phyloP scores from a whole-genome alignment of 2,113 vertebrate species.

The Phaetusa simplex region DNA sequence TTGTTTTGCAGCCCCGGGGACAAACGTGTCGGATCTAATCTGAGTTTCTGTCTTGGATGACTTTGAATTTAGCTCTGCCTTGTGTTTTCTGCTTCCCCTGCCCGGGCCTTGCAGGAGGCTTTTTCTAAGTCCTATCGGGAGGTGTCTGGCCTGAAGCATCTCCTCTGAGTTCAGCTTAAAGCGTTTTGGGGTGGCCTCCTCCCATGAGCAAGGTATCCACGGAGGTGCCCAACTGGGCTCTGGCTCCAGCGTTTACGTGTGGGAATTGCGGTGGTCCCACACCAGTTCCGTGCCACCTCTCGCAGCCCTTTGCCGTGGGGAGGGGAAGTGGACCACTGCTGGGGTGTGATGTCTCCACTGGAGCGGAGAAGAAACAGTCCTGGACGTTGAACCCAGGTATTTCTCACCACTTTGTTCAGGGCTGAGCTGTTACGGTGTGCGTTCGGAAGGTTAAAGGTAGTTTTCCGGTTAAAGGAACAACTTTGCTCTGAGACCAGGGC shows the following conservation, averaged over 20 bases:
- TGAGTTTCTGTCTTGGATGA: not conserved
- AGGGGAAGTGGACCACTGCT: fast-evolving
- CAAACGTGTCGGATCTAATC: not conserved
- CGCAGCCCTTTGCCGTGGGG: fast-evolving
- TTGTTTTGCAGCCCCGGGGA: not conserved
- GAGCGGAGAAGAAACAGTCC: not conserved
- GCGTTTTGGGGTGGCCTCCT: not conserved
- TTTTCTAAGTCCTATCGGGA: fast-evolving
- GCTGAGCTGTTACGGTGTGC: not conserved
- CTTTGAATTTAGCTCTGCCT: not conserved
- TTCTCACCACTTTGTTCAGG: not conserved
- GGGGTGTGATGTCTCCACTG: fast-evolving
- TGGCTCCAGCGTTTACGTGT: not conserved
- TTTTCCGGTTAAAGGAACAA: not conserved
- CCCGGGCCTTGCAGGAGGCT: not conserved
- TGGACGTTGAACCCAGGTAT: fast-evolving
- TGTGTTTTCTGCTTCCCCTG: not conserved
- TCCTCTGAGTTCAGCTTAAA: not conserved
- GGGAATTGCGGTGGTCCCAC: not conserved
- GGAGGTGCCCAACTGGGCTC: not conserved
- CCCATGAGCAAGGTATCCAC: fast-evolving
- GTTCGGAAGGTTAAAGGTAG: not conserved
- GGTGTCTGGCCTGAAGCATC: not conserved
- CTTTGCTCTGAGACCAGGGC: not conserved
- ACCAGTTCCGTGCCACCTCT: fast-evolving